A percentile compares a stretch with the other conserved stretches of the same genome.
Conservation (phyloP, 1,140 invertebrate genomes). For the Drosophila gunungcola region DNA sequence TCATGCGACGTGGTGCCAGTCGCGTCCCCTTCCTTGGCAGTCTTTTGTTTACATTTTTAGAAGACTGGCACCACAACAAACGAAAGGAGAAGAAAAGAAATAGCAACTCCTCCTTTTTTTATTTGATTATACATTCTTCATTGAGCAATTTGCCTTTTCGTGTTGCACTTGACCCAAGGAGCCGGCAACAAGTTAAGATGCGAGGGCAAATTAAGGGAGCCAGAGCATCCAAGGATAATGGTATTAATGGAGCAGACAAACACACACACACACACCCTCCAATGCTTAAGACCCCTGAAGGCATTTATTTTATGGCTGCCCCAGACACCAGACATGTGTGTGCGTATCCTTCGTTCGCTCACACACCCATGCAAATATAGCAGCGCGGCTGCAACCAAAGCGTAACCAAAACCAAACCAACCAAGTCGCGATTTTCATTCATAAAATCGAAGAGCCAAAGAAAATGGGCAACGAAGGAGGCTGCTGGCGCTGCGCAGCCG, state of each 20-base stretch:
- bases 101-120: slow-evolving; percentile 21
- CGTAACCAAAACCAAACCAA: slow-evolving; percentile 50
- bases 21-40: neutral
- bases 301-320: slow-evolving; percentile 66
- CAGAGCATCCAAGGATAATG: slow-evolving; percentile 58
- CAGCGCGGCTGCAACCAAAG: slow-evolving; percentile 51
- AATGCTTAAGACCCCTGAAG: slow-evolving; percentile 47
- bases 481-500: slow-evolving; percentile 19
- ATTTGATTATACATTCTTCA: slow-evolving; percentile 64
- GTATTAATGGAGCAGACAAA: slow-evolving; percentile 54
- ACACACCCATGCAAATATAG: slow-evolving; percentile 65
- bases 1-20: slow-evolving; percentile 24
- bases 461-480: slow-evolving; percentile 61
- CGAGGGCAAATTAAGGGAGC: slow-evolving; percentile 55
- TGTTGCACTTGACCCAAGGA: slow-evolving; percentile 68
- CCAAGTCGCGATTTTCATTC: slow-evolving; percentile 77
- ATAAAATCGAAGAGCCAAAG: slow-evolving; percentile 78
- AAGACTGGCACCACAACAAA: slow-evolving; percentile 24
- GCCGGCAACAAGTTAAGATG: slow-evolving; percentile 70
- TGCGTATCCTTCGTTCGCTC: slow-evolving; percentile 34
- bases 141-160: slow-evolving; percentile 55
- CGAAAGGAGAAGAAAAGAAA: slow-evolving; percentile 13
- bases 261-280: neutral
- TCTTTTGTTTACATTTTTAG: slow-evolving; percentile 45
- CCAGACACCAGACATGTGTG: slow-evolving; percentile 41